These are phyloP conservation scores for Pseudoatta argentina DNA, from an alignment of 1,140 invertebrate species.

Conservation along the genomic window DNA sequence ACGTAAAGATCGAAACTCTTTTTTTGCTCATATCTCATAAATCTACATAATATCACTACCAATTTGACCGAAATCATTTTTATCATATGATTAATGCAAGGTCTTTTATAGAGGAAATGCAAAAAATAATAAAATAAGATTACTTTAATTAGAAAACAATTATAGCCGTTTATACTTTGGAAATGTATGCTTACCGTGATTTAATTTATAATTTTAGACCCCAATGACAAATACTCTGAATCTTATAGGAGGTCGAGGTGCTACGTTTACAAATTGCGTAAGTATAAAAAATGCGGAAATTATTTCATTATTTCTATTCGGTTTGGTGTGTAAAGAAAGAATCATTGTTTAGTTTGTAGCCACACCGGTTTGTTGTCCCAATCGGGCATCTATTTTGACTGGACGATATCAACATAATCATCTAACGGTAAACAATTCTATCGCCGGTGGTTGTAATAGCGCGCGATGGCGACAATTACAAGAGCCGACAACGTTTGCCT, in stretches of 20 bases:
- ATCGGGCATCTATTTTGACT: conserved; percentile 94
- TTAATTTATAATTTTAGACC: conserved; percentile 87
- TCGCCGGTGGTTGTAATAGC: conserved; percentile 92
- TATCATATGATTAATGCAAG: no score
- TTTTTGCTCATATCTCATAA: no score
- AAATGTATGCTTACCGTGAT: not conserved
- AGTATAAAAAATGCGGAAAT: conserved; percentile 76
- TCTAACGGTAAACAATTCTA: conserved; percentile 91
- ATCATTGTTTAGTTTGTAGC: conserved; percentile 89
- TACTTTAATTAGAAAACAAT: not conserved
- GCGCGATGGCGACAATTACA: conserved; percentile 88
- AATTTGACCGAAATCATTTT: no score
- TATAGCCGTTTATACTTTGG: not conserved
- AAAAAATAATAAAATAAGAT: not conserved
- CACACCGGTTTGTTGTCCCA: conserved; percentile 95
- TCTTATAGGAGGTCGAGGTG: conserved; percentile 89
- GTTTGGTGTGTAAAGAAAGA: not conserved
- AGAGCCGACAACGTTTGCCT: conserved; percentile 91
- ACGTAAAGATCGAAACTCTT: no score
- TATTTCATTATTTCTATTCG: not conserved
- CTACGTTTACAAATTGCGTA: conserved; percentile 91
- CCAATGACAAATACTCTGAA: conserved; percentile 89
- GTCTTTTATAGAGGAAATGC: no score
- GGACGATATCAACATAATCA: conserved; percentile 95
- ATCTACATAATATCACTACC: no score